phyloP scores from a whole-genome alignment of 2,888 invertebrate genomes.

The Kuschelorhynchus macadamiae region DNA sequence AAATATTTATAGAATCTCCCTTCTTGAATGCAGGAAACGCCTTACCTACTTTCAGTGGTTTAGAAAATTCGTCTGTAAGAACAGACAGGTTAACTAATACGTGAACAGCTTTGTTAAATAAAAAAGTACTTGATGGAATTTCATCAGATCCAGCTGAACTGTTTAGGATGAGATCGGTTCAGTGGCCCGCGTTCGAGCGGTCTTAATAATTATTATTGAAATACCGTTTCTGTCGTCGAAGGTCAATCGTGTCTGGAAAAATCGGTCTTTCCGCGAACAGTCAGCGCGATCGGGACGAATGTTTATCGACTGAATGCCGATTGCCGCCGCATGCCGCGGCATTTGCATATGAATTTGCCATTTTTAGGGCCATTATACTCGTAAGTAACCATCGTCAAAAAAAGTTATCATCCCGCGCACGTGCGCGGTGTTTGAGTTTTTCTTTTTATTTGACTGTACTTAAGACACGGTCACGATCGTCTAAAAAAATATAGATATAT shows the following conservation, averaged over 20 bases:
- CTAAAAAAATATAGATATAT: neutral
- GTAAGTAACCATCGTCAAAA: constrained; percentile 13
- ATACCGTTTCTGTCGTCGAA: constrained; percentile 27
- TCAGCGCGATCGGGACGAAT: constrained; percentile 9
- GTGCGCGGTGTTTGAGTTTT: neutral
- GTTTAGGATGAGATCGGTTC: too few relatives aligned
- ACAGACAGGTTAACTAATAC: too few relatives aligned
- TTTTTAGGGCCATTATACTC: constrained; percentile 21
- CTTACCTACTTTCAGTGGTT: too few relatives aligned
- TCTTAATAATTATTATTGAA: constrained; percentile 34
- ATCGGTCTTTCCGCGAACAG: constrained; percentile 27
- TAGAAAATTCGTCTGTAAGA: too few relatives aligned
- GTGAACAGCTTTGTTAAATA: too few relatives aligned
- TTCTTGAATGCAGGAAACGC: too few relatives aligned
- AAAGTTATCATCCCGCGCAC: too few relatives aligned
- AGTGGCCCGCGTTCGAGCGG: constrained; percentile 21
- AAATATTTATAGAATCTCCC: too few relatives aligned
- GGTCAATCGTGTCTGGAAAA: constrained; percentile 37
- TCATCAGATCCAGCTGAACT: too few relatives aligned
- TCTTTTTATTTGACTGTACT: neutral
- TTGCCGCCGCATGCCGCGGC: constrained; percentile 13
- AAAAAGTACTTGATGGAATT: too few relatives aligned
- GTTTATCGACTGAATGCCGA: constrained; percentile 32
- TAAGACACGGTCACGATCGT: neutral
- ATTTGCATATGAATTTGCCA: constrained; percentile 33